phyloP scores from a whole-genome alignment of 1,140 invertebrate species.

The Zaprionus africanus region DNA sequence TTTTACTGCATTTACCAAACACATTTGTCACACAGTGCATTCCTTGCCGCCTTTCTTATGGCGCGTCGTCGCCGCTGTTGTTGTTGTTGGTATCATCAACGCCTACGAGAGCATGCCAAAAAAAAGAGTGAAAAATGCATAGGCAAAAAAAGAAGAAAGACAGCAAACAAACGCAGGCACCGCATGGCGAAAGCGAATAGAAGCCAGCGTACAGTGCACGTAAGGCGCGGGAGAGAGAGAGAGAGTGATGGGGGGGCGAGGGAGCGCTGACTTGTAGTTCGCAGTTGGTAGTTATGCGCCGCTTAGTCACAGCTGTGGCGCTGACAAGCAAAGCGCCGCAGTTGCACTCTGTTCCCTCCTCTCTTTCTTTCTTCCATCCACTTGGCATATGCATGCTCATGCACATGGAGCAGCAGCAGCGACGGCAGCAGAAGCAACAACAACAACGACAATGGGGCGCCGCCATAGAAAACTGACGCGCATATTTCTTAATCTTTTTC shows the following conservation, averaged over 20 bases:
- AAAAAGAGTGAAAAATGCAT: conserved; percentile 65
- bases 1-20: conserved; percentile 9
- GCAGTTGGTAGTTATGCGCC: conserved; percentile 75
- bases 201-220: conserved; percentile 4
- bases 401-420: conserved; percentile 47
- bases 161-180: conserved; percentile 16
- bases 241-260: conserved; percentile 15
- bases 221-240: conserved; percentile 4
- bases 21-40: conserved; percentile 53
- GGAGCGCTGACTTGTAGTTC: conserved; percentile 50
- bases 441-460: conserved; percentile 50
- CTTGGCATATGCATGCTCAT: conserved; percentile 69
- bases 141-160: conserved; percentile 49
- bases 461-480: conserved; percentile 55
- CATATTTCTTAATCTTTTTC: conserved; percentile 80
- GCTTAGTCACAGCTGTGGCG: conserved; percentile 80
- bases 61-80: conserved; percentile 12
- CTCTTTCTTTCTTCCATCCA: conserved; percentile 10
- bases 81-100: conserved; percentile 70
- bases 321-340: conserved; percentile 59
- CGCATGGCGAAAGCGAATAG: conserved; percentile 30
- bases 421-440: conserved; percentile 14
- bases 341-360: conserved; percentile 16
- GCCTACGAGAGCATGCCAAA: conserved; percentile 72
- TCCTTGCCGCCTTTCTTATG: conserved; percentile 19